phyloP scores from a whole-genome alignment of 1,140 invertebrate species.

The Lutraria rhynchaena region DNA sequence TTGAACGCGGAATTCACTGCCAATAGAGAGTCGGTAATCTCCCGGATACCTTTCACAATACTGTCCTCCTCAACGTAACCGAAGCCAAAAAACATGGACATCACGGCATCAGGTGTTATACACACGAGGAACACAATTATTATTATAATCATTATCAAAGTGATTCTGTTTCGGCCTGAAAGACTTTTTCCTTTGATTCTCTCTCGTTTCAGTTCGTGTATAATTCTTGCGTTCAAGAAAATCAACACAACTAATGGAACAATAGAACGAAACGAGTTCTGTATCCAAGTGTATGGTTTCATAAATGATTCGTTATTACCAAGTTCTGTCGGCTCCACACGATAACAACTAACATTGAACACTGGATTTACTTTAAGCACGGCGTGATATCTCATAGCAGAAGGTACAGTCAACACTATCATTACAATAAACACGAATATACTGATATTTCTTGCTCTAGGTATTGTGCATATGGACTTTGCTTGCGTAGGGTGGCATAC shows the following conservation, averaged over 20 bases:
- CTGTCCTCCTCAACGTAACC: conserved; percentile 80
- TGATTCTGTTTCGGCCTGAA: conserved; percentile 84
- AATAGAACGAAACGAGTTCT: conserved; percentile 86
- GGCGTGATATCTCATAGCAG: conserved; percentile 76
- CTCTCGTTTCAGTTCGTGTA: conserved; percentile 85
- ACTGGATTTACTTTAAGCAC: conserved; percentile 57
- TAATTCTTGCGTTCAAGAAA: conserved; percentile 86
- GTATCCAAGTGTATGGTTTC: conserved; percentile 87
- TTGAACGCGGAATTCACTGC: conserved; percentile 89
- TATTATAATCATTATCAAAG: conserved; percentile 90
- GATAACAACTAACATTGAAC: conserved; percentile 65
- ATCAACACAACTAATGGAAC: conserved; percentile 83
- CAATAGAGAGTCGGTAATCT: conserved; percentile 90
- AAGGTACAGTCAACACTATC: conserved; percentile 76
- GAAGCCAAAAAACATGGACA: conserved; percentile 83
- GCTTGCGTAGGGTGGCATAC: conserved; percentile 96
- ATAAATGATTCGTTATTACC: conserved; percentile 85
- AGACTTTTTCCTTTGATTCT: conserved; percentile 75
- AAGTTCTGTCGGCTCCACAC: conserved; percentile 71
- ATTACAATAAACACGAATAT: conserved; percentile 75
- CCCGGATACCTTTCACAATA: conserved; percentile 85
- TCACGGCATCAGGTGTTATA: conserved; percentile 88
- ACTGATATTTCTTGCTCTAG: conserved; percentile 72
- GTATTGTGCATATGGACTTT: conserved; percentile 91
- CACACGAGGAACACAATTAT: conserved; percentile 90